phyloP scores from a whole-genome alignment of 2,113 vertebrate species.

The Engraulis encrasicolus region DNA sequence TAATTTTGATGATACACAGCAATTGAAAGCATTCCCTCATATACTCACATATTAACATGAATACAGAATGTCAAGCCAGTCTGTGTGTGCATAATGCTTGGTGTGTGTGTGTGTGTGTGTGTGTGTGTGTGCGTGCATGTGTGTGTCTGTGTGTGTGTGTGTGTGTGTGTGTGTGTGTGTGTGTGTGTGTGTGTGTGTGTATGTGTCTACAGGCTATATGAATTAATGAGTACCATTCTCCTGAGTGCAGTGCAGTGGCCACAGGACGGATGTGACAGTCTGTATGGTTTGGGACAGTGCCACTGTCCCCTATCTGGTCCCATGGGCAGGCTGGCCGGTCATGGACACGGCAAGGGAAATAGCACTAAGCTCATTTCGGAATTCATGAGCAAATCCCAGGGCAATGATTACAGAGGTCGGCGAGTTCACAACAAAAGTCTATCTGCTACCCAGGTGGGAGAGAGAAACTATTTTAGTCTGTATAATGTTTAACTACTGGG shows the following conservation, averaged over 20 bases:
- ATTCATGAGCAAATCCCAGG: background rate
- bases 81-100: no score
- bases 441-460: background rate
- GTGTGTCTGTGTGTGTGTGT: conserved; percentile 16
- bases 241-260: background rate
- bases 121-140: no score
- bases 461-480: background rate
- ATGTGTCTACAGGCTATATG: background rate
- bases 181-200: background rate
- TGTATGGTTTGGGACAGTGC: background rate
- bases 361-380: background rate
- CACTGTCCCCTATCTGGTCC: background rate
- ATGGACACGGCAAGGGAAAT: background rate
- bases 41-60: conserved; percentile 43
- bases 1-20: background rate
- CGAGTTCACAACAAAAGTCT: background rate
- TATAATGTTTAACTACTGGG: no score
- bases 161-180: background rate
- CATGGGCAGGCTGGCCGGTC: background rate
- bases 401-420: background rate
- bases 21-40: background rate
- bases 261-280: background rate
- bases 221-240: background rate
- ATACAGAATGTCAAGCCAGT: background rate
- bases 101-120: conserved; percentile 4